A percentile compares a stretch with the other conserved stretches of the same genome.
These are phyloP conservation scores for Dasyurus viverrinus DNA, from an alignment of 2,113 vertebrate genomes.

Conservation along the genomic window DNA sequence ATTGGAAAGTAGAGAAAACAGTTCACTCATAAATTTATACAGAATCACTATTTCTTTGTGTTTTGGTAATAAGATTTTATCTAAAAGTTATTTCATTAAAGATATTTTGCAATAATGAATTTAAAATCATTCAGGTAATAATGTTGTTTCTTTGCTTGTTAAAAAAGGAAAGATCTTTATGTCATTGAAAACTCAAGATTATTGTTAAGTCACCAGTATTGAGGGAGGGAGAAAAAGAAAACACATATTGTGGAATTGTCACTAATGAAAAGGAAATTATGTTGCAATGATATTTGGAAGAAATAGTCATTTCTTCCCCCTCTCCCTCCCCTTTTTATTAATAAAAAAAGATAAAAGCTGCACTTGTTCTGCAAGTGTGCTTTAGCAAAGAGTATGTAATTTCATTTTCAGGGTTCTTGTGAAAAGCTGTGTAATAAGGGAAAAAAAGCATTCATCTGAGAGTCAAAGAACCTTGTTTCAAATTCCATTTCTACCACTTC, in stretches of 20 bases:
- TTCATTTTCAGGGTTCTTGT: background rate
- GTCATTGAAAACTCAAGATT: constrained; percentile 49
- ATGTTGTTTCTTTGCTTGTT: constrained; percentile 10
- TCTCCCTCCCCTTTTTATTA: background rate
- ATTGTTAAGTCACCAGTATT: constrained; percentile 46
- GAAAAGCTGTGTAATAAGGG: background rate
- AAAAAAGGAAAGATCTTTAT: constrained; percentile 45
- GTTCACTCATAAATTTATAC: background rate
- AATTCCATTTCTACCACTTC: background rate
- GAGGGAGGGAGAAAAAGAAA: constrained; percentile 56
- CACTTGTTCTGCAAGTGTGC: background rate
- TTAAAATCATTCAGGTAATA: constrained; percentile 33
- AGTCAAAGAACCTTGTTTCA: background rate
- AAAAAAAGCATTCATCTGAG: background rate
- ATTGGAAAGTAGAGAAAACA: background rate
- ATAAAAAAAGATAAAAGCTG: background rate
- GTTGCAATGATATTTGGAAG: constrained; percentile 90
- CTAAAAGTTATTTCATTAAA: constrained; percentile 38
- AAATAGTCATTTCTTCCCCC: constrained; percentile 84
- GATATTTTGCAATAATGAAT: constrained; percentile 29
- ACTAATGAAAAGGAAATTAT: constrained; percentile 86
- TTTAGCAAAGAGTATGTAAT: background rate
- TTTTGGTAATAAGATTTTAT: background rate
- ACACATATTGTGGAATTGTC: constrained; percentile 69
- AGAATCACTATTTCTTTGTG: background rate